These are phyloP conservation scores for Vulpes lagopus DNA, from an alignment of 2,113 vertebrate genomes.

Conservation along the genomic window DNA sequence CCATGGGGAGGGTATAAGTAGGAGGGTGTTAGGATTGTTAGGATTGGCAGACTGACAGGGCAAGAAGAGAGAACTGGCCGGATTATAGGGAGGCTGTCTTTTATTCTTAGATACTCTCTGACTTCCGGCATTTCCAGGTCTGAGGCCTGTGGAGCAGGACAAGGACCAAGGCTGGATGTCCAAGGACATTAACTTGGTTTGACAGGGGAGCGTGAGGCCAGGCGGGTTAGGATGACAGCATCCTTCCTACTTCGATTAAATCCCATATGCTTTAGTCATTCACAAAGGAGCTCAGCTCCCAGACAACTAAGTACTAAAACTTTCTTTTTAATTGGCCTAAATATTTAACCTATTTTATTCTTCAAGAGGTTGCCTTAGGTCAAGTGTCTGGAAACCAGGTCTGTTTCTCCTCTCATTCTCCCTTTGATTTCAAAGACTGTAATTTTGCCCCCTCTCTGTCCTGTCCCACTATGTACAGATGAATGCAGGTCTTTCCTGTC, in stretches of 20 bases:
- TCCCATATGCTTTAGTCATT: constrained; percentile 15
- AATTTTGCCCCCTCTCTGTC: background rate
- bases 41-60: background rate
- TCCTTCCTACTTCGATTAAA: background rate
- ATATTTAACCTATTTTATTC: constrained; percentile 55
- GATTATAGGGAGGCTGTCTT: background rate
- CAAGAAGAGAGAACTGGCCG: background rate
- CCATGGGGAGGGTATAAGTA: background rate
- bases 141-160: background rate
- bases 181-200: background rate
- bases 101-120: background rate
- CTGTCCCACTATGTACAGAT: background rate
- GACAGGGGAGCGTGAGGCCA: background rate
- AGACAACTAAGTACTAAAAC: constrained; percentile 50
- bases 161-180: background rate
- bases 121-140: background rate
- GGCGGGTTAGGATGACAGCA: background rate
- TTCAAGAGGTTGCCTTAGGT: constrained; percentile 14
- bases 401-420: background rate
- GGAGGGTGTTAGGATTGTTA: background rate
- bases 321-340: constrained; percentile 56
- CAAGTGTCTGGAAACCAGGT: background rate
- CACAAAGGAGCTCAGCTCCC: constrained; percentile 48
- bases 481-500: background rate
- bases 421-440: constrained; percentile 37